Base-by-base conservation (phyloP, 2,113 vertebrate species). In the Pan troglodytes region DNA sequence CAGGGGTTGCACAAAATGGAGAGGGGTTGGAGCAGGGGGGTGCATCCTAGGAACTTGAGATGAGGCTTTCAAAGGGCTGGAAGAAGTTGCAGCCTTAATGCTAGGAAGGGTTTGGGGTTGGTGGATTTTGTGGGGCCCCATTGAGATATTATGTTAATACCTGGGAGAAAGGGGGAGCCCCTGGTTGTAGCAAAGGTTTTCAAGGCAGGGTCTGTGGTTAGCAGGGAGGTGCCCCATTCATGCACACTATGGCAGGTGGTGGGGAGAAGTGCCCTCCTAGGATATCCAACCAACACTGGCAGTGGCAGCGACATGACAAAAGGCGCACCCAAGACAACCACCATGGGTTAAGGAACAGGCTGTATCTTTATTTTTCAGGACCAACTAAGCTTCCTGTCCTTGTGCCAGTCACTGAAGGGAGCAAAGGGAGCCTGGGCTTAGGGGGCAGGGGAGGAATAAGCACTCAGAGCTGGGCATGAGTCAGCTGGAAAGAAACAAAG, bases 401-500 rank as follows among this genome's bases (percentile, higher is more conserved):
- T 35, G 45, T n/a, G 35, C 48, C 68, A 88, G 52, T 64, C 75
- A n/a, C 52, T 45, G 8, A 27, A 93, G n/a, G 32, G 14, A 30
- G 32, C 20, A 7, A 5, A 38, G 11, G 11, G n/a, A 61, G 59
- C 48, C 80, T 35, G 11, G 52, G 72, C 18, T 43, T 35, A 43
- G 38, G 23, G 61, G 73, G 22, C 14, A 18, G n/a, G 17, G 16
- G 75, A 67, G 32, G n/a, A 40, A 14, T 35, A 8, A 9, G 8
- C 23, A 1, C 68, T 96, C 84, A n/a, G 95, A 75, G 20, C 27
- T 35, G 59, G 68, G 57, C 38, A 12, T 43, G 57, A 76, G 70
- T n/a, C 55, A 40, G 16, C 5, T 8, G 38, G 75, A 11, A 89
- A 83, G 91, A 86, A 94, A 90, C 50, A 83, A 87, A 86, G 94